Evolutionary conservation across 2,113 vertebrate genomes (phyloP).

Genomic region (Pterophyllum scalare): DNA sequence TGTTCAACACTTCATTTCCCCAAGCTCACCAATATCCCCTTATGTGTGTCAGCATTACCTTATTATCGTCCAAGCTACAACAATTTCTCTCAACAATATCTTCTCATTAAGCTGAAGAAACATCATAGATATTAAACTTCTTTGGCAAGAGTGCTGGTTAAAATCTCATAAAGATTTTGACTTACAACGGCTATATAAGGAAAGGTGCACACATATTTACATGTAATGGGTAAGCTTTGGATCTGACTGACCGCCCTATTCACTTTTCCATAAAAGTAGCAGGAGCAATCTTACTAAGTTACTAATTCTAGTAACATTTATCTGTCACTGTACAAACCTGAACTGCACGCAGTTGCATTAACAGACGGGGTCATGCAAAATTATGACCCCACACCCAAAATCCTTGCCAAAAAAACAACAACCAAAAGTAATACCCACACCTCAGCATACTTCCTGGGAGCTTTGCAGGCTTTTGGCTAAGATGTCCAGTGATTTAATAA

Average conservation of each 20-base stretch:
- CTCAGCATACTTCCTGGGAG: background rate
- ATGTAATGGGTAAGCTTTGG: background rate
- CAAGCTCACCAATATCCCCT: background rate
- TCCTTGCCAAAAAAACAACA: background rate
- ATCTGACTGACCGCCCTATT: too few relatives aligned
- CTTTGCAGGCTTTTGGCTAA: background rate
- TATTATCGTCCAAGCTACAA: slow-evolving; percentile 5
- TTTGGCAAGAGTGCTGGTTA: background rate
- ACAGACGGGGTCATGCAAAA: background rate
- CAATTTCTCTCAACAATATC: background rate
- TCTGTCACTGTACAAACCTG: background rate
- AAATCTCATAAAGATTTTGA: background rate
- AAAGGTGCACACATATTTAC: slow-evolving; percentile 1
- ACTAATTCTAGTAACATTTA: background rate
- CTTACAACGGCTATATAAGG: background rate
- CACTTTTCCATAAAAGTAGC: too few relatives aligned
- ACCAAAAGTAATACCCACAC: background rate
- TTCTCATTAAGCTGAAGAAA: background rate
- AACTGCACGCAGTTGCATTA: background rate
- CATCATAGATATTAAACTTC: background rate
- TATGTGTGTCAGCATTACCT: slow-evolving; percentile 9
- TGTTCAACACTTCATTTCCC: slow-evolving; percentile 15
- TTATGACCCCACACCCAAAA: background rate
- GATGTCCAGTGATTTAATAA: background rate
- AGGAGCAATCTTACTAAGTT: background rate